Evolutionary conservation across 2,888 invertebrate species (phyloP), one percentile per base, ranked within the genome.

Genomic region (Autographa gamma): DNA sequence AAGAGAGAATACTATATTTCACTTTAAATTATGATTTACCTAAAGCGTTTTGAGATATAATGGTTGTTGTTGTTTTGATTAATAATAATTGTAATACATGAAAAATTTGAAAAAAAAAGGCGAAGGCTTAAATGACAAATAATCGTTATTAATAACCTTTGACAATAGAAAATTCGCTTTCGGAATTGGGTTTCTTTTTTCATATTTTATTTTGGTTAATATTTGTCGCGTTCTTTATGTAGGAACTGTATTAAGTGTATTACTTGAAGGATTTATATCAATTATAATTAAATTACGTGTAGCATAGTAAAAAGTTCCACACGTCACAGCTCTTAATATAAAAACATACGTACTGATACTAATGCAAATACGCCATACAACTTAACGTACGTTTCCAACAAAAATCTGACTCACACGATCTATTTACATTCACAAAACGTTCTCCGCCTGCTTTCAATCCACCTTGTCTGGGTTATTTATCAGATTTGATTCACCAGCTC

Each of bases 401-500:
- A 76, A 81, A 77, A 74, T 71, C 65, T 83, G 81, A 82, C 65
- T 82, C 83, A 81, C 60, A 65, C 16, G 31, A 66, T 71, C 69
- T 72, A 79, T 79, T 82, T 72, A 75, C 61, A 78, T 83, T 73
- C 73, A 75, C 68, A 73, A 76, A 81, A 77, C 73, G 69, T 66
- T 74, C 71, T 64, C 64, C 63, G 81, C 71, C 77, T 80, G 79
- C 69, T 76, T 83, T 81, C 76, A 66, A 73, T 77, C 69, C 25
- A 69, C 63, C 73, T 34, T 19, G 63, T 66, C 73, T 77, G 74
- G 66, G 76, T 81, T 84, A 85, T 79, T 69, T 74, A 77, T 82
- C 76, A 77, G 74, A 77, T 74, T 82, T 76, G 81, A 84, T 82
- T 79, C 83, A 84, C 79, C 77, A 80, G 80, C 73, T 75, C 73